Evolutionary conservation across 1,140 invertebrate genomes (phyloP).

Genomic region (Drosophila varians): DNA sequence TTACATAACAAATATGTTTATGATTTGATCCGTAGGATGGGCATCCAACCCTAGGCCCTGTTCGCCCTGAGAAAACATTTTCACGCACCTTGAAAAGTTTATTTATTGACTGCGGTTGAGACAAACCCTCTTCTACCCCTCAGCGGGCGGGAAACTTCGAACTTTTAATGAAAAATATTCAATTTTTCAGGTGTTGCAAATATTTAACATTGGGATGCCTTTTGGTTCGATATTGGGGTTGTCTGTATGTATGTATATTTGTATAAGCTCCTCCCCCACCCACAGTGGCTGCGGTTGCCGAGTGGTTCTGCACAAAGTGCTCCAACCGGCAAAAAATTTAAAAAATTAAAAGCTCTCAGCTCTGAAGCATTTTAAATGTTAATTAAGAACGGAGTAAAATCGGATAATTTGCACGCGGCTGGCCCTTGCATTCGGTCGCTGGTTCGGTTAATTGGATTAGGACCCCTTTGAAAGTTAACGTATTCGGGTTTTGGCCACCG

Average conservation of each 20-base stretch:
- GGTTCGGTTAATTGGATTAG: constrained; percentile 52
- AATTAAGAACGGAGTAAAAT: constrained; percentile 58
- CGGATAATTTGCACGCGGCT: constrained; percentile 51
- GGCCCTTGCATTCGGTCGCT: constrained; percentile 4
- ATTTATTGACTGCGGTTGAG: constrained; percentile 70
- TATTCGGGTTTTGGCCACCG: constrained; percentile 19
- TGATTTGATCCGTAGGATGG: too few relatives aligned
- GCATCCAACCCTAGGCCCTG: not conserved
- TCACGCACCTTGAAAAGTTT: constrained; percentile 72
- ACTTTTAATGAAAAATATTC: constrained; percentile 81
- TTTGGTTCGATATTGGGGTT: constrained; percentile 7
- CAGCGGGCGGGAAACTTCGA: constrained; percentile 56
- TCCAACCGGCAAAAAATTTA: not conserved
- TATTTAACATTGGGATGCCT: constrained; percentile 71
- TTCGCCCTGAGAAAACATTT: constrained; percentile 43
- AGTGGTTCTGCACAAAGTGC: constrained; percentile 30
- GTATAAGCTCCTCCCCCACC: not conserved
- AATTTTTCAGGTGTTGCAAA: constrained; percentile 79
- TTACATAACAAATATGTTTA: too few relatives aligned
- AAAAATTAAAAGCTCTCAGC: not conserved
- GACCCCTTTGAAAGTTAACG: constrained; percentile 26
- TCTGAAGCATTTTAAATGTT: constrained; percentile 71
- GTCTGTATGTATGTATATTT: not conserved
- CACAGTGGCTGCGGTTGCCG: constrained; percentile 19
- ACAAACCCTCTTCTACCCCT: too few relatives aligned